Evolutionary conservation across 2,888 invertebrate genomes (phyloP), one percentile per base, ranked within the genome.

Genomic region (Patella ulyssiponensis): DNA sequence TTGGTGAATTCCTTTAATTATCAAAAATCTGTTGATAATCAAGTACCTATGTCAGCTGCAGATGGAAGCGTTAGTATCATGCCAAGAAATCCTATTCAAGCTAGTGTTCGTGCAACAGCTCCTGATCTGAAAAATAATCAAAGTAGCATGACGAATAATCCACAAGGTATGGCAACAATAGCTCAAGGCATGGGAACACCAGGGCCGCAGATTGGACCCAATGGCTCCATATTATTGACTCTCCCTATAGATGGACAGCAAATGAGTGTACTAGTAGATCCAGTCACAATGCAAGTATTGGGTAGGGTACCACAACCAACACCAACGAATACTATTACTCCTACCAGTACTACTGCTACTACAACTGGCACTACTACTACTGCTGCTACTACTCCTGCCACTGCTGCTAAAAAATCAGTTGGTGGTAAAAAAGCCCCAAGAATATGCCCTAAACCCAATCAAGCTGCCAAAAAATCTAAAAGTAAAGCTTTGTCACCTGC

Each of bases 211-310:
- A 71, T 54, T 17, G 81, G 78, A n/a, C 80, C 84, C 9, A 85
- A 86, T 58, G 88, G 88, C 7, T 87, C 89, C 1, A 88, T 91
- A 51, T 83, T 91, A 51, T 80, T 91, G 52, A 88, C 87, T 44
- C 83, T 89, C 75, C 85, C 86, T 33, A 85, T 87, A 58, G 85
- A 86, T 77, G 86, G 86, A 27, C 87, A 87, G 81, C 86, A 81
- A 72, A 84, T 84, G 73, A 86, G 85, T 76, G 86, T 88, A 17
- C 79, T 88, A n/a, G 84, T 89, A 20, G 88, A 89, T 73, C 87
- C 88, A 0, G 82, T 80, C 20, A 87, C 87, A 2, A 84, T 89
- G 86, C 87, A 87, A 74, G 83, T 82, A 0, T 74, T 82, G 73
- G 73, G 75, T 69, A 71, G 51, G 74, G 72, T 64, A 53, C 73